Evolutionary conservation across 2,888 invertebrate genomes (phyloP), one percentile per base, ranked within the genome.

Genomic region (Calameuta pallipes): DNA sequence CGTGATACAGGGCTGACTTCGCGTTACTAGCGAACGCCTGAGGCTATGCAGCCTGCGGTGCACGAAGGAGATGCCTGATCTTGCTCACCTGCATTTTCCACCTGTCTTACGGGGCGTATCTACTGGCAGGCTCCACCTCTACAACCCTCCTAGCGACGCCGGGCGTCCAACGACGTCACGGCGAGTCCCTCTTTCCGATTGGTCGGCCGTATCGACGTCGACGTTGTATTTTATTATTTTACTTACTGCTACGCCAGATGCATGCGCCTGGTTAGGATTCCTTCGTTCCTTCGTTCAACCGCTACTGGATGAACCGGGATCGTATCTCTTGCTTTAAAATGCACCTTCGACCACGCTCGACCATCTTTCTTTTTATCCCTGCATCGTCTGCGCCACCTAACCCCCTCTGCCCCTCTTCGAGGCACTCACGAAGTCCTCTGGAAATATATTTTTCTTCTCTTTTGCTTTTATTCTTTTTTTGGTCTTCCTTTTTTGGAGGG

Each of bases 71-170:
- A 56, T 56, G 23, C 23, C 23, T 56, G 56, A 56, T 56, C 56
- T 56, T 56, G 80, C 87, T 86, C 86, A 90, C 90, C 90, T 90
- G 89, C 86, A 88, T 85, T 89, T 90, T 90, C 90, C 88, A 90
- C 90, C 90, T 90, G 90, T 90, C 87, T 82, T 80, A 82, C 83
- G 86, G 90, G 90, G 90, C 90, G 90, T 89, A 86, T 81, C 90
- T 89, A 70, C 81, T 78, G 75, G 81, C 56, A 87, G 82, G 89
- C 90, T 90, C 90, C 90, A 90, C 90, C 56, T 23, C 90, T 89
- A 90, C 90, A 83, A 81, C 87, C 90, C 89, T 86, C 90, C 90
- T 89, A 85, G 88, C 88, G 85, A 85, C 86, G 83, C 85, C 82
- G 80, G 83, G 84, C 89, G 90, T 87, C 90, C 89, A 90, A 89